Conservation (phyloP, 2,797 vertebrate species). For the Ptychadena robeensis region DNA sequence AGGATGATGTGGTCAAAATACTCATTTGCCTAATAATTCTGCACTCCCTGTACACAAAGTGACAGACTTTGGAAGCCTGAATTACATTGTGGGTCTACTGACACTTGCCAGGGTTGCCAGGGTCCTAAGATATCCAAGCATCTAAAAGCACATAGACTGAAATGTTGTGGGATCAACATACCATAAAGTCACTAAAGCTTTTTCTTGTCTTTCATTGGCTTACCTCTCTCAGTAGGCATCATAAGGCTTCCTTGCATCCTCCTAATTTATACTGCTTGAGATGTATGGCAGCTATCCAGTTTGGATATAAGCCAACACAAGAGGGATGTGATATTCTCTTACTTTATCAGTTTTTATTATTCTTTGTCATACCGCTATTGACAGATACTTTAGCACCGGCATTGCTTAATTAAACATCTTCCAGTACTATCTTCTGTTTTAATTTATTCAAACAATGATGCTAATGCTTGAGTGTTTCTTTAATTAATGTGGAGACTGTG, state of each 20-base stretch:
- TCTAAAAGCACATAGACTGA: neutral
- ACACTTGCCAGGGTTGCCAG: neutral
- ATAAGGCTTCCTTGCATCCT: neutral
- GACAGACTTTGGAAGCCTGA: no score
- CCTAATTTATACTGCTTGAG: neutral
- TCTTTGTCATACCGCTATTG: conserved; percentile 21
- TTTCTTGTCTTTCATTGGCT: neutral
- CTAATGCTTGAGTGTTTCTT: conserved; percentile 22
- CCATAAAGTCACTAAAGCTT: neutral
- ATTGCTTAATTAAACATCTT: conserved; percentile 49
- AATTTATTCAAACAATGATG: conserved; percentile 32
- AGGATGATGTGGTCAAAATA: no score
- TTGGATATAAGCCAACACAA: neutral
- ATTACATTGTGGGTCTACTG: no score
- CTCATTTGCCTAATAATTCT: no score
- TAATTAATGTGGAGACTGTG: conserved; percentile 39
- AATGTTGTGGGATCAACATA: no score
- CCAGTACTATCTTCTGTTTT: conserved; percentile 25
- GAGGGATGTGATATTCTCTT: neutral
- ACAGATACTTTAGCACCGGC: conserved; percentile 38
- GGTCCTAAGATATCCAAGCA: neutral
- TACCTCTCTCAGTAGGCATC: neutral
- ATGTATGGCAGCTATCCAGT: neutral
- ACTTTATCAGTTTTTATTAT: conserved; percentile 36
- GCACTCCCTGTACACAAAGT: no score